phyloP scores from a whole-genome alignment of 2,888 invertebrate genomes.

The Andrena camellia region DNA sequence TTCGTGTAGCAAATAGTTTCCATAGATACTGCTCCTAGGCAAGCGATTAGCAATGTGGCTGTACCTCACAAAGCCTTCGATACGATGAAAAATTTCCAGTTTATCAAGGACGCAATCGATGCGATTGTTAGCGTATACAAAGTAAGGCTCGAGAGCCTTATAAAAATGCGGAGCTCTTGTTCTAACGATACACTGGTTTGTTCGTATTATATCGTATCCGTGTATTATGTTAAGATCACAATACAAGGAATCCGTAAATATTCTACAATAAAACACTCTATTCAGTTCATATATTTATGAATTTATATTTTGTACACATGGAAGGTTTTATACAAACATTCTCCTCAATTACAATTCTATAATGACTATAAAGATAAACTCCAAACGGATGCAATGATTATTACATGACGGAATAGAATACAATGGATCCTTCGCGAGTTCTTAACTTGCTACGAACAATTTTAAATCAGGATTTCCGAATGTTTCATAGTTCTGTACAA shows the following conservation, averaged over 20 bases:
- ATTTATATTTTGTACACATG: slow-evolving; percentile 43
- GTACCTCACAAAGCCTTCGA: slow-evolving; percentile 85
- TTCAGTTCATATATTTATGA: slow-evolving; percentile 53
- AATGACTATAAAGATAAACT: slow-evolving; percentile 16
- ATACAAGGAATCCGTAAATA: slow-evolving; percentile 88
- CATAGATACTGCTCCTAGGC: slow-evolving; percentile 46
- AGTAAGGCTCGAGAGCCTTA: slow-evolving; percentile 86
- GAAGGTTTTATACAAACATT: slow-evolving; percentile 42
- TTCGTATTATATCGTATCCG: slow-evolving; percentile 87
- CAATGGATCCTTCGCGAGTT: not conserved
- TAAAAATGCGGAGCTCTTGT: slow-evolving; percentile 88
- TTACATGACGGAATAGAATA: slow-evolving; percentile 10
- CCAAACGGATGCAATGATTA: slow-evolving; percentile 34
- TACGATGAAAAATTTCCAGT: slow-evolving; percentile 86
- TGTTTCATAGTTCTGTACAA: slow-evolving; percentile 31
- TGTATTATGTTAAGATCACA: slow-evolving; percentile 88
- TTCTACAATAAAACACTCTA: slow-evolving; percentile 75
- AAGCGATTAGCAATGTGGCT: slow-evolving; percentile 50
- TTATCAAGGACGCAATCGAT: slow-evolving; percentile 86
- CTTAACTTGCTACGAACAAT: not conserved
- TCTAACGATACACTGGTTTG: slow-evolving; percentile 88
- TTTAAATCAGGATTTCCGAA: slow-evolving; percentile 3
- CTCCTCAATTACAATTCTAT: slow-evolving; percentile 21
- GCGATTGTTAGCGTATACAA: slow-evolving; percentile 86
- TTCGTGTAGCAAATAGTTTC: slow-evolving; percentile 23